Evolutionary conservation across 2,888 invertebrate genomes (phyloP).

Genomic region (Andrena trimmerana): DNA sequence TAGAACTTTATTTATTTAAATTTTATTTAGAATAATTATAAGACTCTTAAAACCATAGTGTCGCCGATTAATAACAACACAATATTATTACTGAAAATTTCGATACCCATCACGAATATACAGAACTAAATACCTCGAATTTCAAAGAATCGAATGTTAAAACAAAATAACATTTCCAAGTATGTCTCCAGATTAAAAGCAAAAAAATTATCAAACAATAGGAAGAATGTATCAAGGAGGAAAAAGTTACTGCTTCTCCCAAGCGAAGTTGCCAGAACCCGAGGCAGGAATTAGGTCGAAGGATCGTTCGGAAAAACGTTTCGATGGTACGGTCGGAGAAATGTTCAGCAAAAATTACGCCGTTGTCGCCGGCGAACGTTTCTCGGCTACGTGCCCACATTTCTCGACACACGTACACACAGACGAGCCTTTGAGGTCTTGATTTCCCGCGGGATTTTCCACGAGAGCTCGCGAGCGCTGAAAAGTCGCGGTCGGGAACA

Average conservation of each 20-base stretch:
- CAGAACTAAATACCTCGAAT: no score
- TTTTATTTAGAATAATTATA: no score
- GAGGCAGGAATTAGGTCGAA: constrained; percentile 19
- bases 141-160: not conserved
- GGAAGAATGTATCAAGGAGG: not conserved
- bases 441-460: constrained; percentile 83
- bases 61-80: no score
- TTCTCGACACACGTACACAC: constrained; percentile 13
- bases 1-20: no score
- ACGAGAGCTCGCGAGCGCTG: constrained; percentile 60
- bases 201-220: not conserved
- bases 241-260: not conserved
- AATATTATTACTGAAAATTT: no score
- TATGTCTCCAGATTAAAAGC: not conserved
- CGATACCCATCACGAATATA: no score
- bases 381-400: constrained; percentile 28
- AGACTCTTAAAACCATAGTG: no score
- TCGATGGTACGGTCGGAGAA: constrained; percentile 14
- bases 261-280: not conserved
- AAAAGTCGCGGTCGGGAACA: constrained; percentile 50
- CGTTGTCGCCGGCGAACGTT: constrained; percentile 45
- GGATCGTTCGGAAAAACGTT: constrained; percentile 20
- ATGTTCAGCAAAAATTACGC: constrained; percentile 47
- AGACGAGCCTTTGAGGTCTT: constrained; percentile 65
- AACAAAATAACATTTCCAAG: not conserved